These are phyloP conservation scores for Lasioglossum malachurum DNA, from an alignment of 2,888 invertebrate species.

Conservation along the genomic window DNA sequence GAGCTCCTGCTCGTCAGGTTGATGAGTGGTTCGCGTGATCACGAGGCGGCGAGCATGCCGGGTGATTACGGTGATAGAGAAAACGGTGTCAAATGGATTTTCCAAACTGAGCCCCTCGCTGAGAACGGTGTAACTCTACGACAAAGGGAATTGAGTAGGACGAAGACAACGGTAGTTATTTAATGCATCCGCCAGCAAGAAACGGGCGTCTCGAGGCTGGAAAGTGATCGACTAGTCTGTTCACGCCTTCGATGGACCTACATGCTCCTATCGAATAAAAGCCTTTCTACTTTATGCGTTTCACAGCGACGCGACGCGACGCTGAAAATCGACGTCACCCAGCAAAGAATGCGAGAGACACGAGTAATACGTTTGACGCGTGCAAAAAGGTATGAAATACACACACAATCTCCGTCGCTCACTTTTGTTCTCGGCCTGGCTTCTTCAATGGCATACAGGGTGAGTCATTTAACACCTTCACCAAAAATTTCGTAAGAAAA, in stretches of 20 bases:
- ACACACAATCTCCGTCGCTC: not conserved
- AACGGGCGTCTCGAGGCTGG: not conserved
- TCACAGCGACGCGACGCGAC: not conserved
- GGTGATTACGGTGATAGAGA: not conserved
- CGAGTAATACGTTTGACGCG: not conserved
- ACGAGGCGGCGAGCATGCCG: not conserved
- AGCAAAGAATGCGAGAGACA: slow-evolving; percentile 10
- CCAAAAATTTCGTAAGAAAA: not conserved
- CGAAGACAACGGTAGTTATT: not conserved
- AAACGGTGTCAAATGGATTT: slow-evolving; percentile 9
- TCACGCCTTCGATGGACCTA: slow-evolving; percentile 6
- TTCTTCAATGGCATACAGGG: not conserved
- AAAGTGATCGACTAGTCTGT: not conserved
- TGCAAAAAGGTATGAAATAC: not conserved
- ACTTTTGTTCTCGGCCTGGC: not conserved
- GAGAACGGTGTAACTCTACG: not conserved
- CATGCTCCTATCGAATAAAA: slow-evolving; percentile 24
- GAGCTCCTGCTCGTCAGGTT: not conserved
- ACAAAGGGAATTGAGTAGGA: not conserved
- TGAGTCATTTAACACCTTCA: not conserved
- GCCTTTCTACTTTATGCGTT: slow-evolving; percentile 14
- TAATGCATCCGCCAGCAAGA: not conserved
- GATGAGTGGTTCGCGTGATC: slow-evolving; percentile 6
- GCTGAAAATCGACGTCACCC: slow-evolving; percentile 28
- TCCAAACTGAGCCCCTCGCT: not conserved